These are phyloP conservation scores for Shinisaurus crocodilurus DNA, from an alignment of 2,113 vertebrate species.

Conservation along the genomic window DNA sequence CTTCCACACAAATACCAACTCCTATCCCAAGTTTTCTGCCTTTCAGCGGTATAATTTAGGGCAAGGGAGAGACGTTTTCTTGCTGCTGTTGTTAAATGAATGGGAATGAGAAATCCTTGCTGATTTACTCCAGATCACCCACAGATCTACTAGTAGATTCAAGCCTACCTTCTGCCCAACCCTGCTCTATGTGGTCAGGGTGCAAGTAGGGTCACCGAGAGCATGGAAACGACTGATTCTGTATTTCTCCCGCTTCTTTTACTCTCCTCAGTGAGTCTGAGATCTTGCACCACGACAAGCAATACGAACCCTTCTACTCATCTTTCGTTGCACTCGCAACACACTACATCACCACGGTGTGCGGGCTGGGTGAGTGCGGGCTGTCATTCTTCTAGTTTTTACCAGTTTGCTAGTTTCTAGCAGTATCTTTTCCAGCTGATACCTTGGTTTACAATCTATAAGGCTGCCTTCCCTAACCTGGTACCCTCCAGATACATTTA, in stretches of 20 bases:
- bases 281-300: constrained; percentile 98
- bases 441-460: not conserved
- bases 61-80: too few species aligned
- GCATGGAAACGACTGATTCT: not conserved
- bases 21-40: too few species aligned
- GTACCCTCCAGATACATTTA: too few species aligned
- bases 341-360: constrained; percentile 98
- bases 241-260: not conserved
- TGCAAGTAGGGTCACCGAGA: not conserved
- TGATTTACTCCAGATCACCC: too few species aligned
- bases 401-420: too few species aligned
- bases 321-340: constrained; percentile 98
- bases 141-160: too few species aligned
- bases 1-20: too few species aligned
- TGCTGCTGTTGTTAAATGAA: too few species aligned
- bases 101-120: too few species aligned
- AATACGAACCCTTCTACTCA: constrained; percentile 98
- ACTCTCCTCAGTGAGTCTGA: constrained; percentile 88
- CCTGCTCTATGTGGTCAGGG: rapidly evolving
- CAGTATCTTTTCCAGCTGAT: too few species aligned
- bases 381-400: not conserved
- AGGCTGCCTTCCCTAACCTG: not conserved
- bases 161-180: not conserved
- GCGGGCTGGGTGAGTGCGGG: constrained; percentile 90
- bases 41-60: too few species aligned